Conservation (phyloP, 2,113 vertebrate genomes). For the human region DNA sequence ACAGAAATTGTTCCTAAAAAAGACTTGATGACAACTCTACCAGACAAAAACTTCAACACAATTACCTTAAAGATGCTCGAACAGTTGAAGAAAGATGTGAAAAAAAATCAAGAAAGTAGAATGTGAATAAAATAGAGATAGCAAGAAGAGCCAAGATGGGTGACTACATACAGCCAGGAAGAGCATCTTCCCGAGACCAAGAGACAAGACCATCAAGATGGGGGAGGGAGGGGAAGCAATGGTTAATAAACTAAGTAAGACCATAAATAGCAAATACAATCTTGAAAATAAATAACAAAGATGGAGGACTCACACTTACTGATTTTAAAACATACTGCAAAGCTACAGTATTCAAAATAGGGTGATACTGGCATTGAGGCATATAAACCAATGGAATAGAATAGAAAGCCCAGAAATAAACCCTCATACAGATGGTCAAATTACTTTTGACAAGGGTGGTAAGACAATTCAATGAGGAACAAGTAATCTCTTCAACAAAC, state of each 20-base stretch:
- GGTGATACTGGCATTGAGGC: not conserved
- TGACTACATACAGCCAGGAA: too few species aligned
- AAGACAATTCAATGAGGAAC: not conserved
- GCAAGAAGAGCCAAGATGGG: not conserved
- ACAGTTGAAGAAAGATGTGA: not conserved
- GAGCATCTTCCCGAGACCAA: not conserved
- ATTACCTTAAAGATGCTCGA: not conserved
- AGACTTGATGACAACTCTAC: not conserved
- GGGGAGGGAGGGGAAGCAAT: not conserved
- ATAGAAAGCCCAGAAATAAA: not conserved
- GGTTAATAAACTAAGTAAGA: not conserved
- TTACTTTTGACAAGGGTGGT: not conserved
- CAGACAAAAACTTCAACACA: not conserved
- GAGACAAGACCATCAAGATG: not conserved
- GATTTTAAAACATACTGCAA: not conserved
- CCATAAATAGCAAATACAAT: not conserved
- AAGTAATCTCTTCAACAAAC: not conserved
- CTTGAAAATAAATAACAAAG: not conserved
- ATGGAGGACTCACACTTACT: not conserved
- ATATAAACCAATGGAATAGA: not conserved
- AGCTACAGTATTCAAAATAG: not conserved
- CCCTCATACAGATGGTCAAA: not conserved
- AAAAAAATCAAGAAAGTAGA: not conserved
- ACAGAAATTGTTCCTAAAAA: not conserved
- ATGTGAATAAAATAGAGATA: not conserved